Conservation (phyloP, 2,888 invertebrate genomes). For the Temnothorax ravouxi region DNA sequence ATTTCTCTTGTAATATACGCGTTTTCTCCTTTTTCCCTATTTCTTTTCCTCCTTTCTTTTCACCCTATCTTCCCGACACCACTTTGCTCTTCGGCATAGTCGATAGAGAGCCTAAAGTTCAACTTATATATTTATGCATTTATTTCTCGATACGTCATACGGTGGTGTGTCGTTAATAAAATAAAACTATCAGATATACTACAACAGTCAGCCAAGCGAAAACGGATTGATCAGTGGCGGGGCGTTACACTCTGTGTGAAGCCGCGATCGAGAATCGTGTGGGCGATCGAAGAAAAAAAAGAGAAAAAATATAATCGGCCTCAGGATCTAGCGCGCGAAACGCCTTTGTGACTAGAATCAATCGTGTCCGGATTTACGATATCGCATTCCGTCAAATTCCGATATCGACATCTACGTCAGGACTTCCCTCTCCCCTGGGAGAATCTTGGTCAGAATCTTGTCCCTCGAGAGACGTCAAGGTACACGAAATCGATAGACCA, state of each 20-base stretch:
- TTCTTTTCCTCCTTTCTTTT: constrained; percentile 35
- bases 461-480: constrained; percentile 6
- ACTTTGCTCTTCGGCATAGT: constrained; percentile 63
- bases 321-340: neutral
- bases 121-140: constrained; percentile 48
- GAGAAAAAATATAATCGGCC: constrained; percentile 4
- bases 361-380: constrained; percentile 4
- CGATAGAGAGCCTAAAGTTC: constrained; percentile 70
- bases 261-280: constrained; percentile 52
- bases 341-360: constrained; percentile 25
- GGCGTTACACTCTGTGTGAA: constrained; percentile 49
- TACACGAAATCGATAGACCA: constrained; percentile 52
- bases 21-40: constrained; percentile 29
- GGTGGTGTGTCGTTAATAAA: constrained; percentile 78
- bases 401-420: neutral
- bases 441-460: neutral
- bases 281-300: neutral
- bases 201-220: constrained; percentile 85
- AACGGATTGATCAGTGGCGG: constrained; percentile 73
- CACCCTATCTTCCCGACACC: constrained; percentile 27
- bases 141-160: constrained; percentile 45
- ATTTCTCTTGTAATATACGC: constrained; percentile 42
- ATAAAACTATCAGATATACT: constrained; percentile 84
- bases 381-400: constrained; percentile 11
- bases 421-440: neutral